Evolutionary conservation across 2,888 invertebrate genomes (phyloP).

Genomic region (Callosobruchus maculatus): DNA sequence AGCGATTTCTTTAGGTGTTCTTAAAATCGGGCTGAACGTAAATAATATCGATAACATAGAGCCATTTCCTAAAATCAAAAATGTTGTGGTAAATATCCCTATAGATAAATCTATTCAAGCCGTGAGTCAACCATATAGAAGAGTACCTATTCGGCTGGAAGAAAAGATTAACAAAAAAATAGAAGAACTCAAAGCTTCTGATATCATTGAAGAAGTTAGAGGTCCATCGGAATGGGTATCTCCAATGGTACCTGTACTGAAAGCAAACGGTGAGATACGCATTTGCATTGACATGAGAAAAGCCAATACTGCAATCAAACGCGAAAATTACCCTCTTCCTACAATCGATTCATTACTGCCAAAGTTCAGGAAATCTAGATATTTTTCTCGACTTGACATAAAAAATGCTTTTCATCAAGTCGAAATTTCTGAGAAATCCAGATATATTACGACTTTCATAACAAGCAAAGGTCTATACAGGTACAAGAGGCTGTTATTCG

Average conservation of each 20-base stretch:
- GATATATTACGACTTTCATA: slow-evolving; percentile 17
- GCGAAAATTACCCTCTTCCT: slow-evolving; percentile 11
- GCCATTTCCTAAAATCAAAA: slow-evolving; percentile 15
- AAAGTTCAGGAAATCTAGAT: slow-evolving; percentile 9
- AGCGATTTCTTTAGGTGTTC: slow-evolving; percentile 12
- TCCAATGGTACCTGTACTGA: no score
- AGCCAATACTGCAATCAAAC: slow-evolving; percentile 11
- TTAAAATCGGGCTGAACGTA: slow-evolving; percentile 7
- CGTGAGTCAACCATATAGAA: slow-evolving; percentile 32
- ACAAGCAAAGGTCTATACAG: slow-evolving; percentile 9
- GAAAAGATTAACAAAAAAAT: slow-evolving; percentile 24
- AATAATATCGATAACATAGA: slow-evolving; percentile 3
- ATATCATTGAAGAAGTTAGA: no score
- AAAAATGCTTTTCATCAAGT: no score
- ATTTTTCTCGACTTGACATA: slow-evolving; percentile 14
- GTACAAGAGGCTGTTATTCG: no score
- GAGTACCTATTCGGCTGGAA: slow-evolving; percentile 35
- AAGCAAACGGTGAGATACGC: slow-evolving; percentile 11
- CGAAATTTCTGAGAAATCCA: slow-evolving; percentile 7
- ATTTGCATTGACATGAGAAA: slow-evolving; percentile 17
- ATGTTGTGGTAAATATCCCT: slow-evolving; percentile 6
- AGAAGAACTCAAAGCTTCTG: slow-evolving; percentile 20
- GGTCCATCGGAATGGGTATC: no score
- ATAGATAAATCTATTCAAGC: slow-evolving; percentile 18
- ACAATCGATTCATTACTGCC: slow-evolving; percentile 12